These are phyloP conservation scores for Cliona cf. orientalis DNA, from an alignment of 37 sponge, comb jelly and placozoan species.

Conservation along the genomic window DNA sequence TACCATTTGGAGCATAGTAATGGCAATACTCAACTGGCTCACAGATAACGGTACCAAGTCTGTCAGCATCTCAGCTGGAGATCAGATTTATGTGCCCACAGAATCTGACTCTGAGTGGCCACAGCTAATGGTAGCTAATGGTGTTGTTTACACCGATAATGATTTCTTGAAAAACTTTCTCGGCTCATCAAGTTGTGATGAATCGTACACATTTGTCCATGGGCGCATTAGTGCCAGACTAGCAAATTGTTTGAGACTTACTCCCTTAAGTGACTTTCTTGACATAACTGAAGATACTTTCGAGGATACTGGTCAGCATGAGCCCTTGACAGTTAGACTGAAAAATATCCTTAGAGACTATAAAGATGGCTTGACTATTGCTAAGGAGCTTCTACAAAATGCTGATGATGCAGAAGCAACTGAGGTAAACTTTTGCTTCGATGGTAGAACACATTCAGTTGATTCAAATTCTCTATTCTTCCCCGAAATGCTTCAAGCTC, in stretches of 20 bases:
- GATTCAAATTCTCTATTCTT: slow-evolving; percentile 37
- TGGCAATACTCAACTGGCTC: slow-evolving; percentile 61
- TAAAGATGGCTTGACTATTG: slow-evolving; percentile 73
- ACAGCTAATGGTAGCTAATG: slow-evolving; percentile 1
- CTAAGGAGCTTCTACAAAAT: slow-evolving; percentile 84
- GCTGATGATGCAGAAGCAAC: slow-evolving; percentile 89
- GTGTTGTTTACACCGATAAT: slow-evolving; percentile 56
- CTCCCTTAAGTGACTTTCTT: slow-evolving; percentile 41
- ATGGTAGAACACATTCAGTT: slow-evolving; percentile 36
- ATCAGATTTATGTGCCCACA: slow-evolving; percentile 34
- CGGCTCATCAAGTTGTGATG: background rate
- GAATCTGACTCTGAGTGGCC: slow-evolving; percentile 29
- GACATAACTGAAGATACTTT: slow-evolving; percentile 61
- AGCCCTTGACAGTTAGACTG: slow-evolving; percentile 66
- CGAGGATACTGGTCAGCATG: slow-evolving; percentile 71
- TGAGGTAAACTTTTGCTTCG: slow-evolving; percentile 66
- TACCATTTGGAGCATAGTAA: slow-evolving; percentile 53
- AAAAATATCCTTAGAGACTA: slow-evolving; percentile 77
- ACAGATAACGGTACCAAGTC: slow-evolving; percentile 19
- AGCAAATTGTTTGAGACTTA: slow-evolving; percentile 26
- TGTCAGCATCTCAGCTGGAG: background rate
- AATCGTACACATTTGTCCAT: slow-evolving; percentile 28
- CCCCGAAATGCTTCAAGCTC: slow-evolving; percentile 59
- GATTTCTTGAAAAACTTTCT: slow-evolving; percentile 21
- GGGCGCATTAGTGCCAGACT: slow-evolving; percentile 7